Evolutionary conservation across 2,113 vertebrate species (phyloP).

Genomic region (Microcebus lehilahytsara): DNA sequence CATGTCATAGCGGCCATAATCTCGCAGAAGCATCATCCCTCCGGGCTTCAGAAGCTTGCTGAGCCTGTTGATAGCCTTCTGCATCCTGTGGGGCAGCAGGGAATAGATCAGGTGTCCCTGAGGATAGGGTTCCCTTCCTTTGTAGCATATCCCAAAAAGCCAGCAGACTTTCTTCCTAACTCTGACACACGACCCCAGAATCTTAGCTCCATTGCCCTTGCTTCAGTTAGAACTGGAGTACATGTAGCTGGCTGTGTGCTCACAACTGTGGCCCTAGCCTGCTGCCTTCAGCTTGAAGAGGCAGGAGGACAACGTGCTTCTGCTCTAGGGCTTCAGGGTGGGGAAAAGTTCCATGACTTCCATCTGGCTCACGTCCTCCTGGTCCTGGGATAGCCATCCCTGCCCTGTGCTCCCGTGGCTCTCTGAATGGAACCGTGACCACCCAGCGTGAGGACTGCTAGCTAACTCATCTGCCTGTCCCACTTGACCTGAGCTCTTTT

Average conservation of each 20-base stretch:
- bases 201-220: not conserved
- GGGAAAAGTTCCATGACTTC: not conserved
- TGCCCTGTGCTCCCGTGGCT: not conserved
- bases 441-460: not conserved
- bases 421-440: not conserved
- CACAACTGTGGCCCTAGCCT: not conserved
- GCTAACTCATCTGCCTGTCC: not conserved
- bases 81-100: conserved; percentile 87
- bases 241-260: not conserved
- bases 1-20: conserved; percentile 97
- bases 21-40: conserved; percentile 93
- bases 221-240: not conserved
- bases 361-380: not conserved
- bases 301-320: not conserved
- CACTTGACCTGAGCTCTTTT: not conserved
- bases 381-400: too few relatives aligned
- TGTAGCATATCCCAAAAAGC: not conserved
- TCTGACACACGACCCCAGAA: not conserved
- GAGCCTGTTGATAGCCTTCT: conserved; percentile 85
- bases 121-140: not conserved
- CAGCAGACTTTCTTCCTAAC: not conserved
- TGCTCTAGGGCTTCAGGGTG: rapidly evolving
- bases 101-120: not conserved
- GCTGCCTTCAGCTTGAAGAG: not conserved
- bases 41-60: conserved; percentile 92